Evolutionary conservation across 2,797 vertebrate species (phyloP).

Genomic region (Rhyacichthys aspro): DNA sequence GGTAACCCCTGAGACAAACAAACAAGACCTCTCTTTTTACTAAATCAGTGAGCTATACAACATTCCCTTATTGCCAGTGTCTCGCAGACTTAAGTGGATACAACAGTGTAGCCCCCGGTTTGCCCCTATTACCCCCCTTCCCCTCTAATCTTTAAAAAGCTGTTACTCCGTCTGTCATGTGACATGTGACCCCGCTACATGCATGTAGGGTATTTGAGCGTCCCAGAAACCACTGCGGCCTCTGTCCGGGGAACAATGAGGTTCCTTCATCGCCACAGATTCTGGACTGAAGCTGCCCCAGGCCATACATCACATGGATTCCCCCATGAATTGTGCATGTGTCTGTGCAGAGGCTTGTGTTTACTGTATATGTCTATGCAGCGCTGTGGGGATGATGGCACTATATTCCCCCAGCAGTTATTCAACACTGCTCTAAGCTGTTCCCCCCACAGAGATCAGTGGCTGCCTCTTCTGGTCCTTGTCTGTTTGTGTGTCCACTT

Average conservation of each 20-base stretch:
- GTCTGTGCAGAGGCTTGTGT: conserved; percentile 14
- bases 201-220: conserved; percentile 52
- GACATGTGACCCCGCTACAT: conserved; percentile 57
- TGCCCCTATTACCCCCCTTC: conserved; percentile 26
- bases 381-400: conserved; percentile 43
- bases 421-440: conserved; percentile 61
- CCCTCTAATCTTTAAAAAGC: conserved; percentile 56
- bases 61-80: conserved; percentile 14
- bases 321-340: conserved; percentile 58
- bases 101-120: conserved; percentile 19
- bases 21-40: conserved; percentile 13
- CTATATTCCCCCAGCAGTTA: conserved; percentile 59
- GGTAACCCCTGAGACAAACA: conserved; percentile 12
- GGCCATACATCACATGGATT: conserved; percentile 74
- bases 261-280: conserved; percentile 65
- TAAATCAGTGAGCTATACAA: conserved; percentile 7
- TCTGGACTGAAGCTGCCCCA: conserved; percentile 52
- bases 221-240: conserved; percentile 67
- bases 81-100: conserved; percentile 21
- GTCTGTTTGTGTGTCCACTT: conserved; percentile 62
- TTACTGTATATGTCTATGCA: conserved; percentile 12
- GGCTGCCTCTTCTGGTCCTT: conserved; percentile 62
- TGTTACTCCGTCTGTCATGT: conserved; percentile 55
- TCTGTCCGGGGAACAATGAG: conserved; percentile 72
- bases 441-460: conserved; percentile 67